phyloP scores from a whole-genome alignment of 2,888 invertebrate genomes.

The Melanostoma scalare region DNA sequence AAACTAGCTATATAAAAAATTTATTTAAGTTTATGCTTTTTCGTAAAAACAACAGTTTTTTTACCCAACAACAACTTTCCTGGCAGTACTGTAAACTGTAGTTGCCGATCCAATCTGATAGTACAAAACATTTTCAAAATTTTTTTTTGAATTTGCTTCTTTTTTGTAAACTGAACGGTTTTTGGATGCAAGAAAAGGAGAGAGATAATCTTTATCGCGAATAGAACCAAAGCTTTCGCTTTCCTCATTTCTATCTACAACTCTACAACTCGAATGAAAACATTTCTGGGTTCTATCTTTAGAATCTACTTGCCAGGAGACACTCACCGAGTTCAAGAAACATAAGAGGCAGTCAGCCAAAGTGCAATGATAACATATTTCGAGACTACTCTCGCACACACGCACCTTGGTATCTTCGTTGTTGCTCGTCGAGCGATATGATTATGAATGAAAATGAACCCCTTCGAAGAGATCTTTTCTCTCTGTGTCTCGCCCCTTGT shows the following conservation, averaged over 20 bases:
- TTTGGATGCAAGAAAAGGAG: too few relatives aligned
- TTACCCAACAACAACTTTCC: too few relatives aligned
- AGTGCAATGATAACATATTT: constrained; percentile 19
- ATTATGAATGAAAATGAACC: not conserved
- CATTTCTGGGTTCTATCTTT: constrained; percentile 3
- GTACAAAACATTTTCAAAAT: too few relatives aligned
- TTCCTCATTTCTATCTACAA: not conserved
- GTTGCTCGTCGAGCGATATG: not conserved
- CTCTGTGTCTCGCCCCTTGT: constrained; percentile 2
- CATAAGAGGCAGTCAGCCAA: not conserved
- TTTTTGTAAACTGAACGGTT: too few relatives aligned
- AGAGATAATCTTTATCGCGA: not conserved
- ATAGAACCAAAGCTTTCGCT: constrained; percentile 1
- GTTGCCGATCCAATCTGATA: too few relatives aligned
- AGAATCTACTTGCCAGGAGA: not conserved
- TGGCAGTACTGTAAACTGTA: too few relatives aligned
- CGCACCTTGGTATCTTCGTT: not conserved
- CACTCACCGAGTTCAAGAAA: too few relatives aligned
- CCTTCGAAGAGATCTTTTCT: constrained; percentile 5
- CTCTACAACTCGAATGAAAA: not conserved
- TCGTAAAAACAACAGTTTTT: too few relatives aligned
- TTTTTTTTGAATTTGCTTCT: too few relatives aligned
- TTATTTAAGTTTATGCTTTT: too few relatives aligned
- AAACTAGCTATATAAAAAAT: too few relatives aligned
- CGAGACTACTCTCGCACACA: not conserved